Base-by-base conservation (phyloP, 2,797 vertebrate species). In the Pelobates cultripes region DNA sequence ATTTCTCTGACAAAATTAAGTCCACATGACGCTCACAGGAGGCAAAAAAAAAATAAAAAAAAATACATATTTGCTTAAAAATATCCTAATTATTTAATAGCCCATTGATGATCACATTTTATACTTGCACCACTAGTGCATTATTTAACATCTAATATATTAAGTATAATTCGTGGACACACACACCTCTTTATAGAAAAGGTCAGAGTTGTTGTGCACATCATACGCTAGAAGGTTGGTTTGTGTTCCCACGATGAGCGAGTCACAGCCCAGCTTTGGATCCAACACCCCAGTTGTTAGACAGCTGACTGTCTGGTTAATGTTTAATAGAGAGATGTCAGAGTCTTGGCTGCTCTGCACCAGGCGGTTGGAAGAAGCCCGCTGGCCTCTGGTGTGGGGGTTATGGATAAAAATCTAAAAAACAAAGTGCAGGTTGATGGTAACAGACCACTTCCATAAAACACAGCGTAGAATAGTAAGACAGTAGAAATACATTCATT, bases 331-430 rank as follows among this genome's bases (percentile, higher is more conserved):
- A 3, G 97, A 97, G 79, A 99, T 90, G 72, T 99, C 97, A 0
- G 95, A 94, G 87, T 99, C 97, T 83, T 96, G 95, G 51, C 86
- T 85, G 75, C 97, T 98, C 78, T 94, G 97, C 83, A 93, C 92
- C 88, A 97, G 88, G 13, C 96, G 91, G 71, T 96, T 93, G 69
- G 93, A 73, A 17, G 79, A 88, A 1, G 91, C 84, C 75, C 90
- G 94, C 87, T 96, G 96, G 73, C 91, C 92, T 71, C 95, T 95
- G 9, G 87, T 89, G 63, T 99, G 97, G 84, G 98, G 98, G 83
- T 97, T 99, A 74, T 99, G 98, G 88, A 99, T 98, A 87, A 99
- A 99, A 87, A 99, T 96, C 98, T 98, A 86, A 14, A 15, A 15
- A 60, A 66, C 0, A 13, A 40, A 70, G 43, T 51, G 47, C 5